phyloP scores from a whole-genome alignment of 1,140 invertebrate genomes.

The Diabrotica undecimpunctata region DNA sequence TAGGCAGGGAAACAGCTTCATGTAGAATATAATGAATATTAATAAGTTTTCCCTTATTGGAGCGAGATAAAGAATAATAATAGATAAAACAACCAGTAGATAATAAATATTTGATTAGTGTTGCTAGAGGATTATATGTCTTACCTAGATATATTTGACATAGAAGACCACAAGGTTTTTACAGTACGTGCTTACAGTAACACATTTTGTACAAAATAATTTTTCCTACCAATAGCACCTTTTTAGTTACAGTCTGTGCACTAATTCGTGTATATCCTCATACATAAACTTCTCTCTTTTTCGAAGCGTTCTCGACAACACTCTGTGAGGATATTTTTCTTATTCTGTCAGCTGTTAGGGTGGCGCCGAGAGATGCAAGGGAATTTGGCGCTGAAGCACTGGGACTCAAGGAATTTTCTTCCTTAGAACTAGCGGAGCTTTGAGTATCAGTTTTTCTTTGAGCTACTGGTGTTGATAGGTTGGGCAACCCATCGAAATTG shows the following conservation, averaged over 20 bases:
- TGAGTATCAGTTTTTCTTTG: neutral
- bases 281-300: slow-evolving; percentile 57
- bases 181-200: too few relatives aligned
- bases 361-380: slow-evolving; percentile 48
- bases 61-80: too few relatives aligned
- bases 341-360: slow-evolving; percentile 27
- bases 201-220: too few relatives aligned
- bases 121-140: too few relatives aligned
- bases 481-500: neutral
- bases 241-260: neutral
- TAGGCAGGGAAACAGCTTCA: too few relatives aligned
- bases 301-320: slow-evolving; percentile 43
- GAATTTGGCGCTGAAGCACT: slow-evolving; percentile 35
- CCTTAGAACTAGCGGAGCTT: neutral
- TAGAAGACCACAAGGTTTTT: too few relatives aligned
- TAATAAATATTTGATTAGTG: too few relatives aligned
- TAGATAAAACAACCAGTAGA: too few relatives aligned
- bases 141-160: too few relatives aligned
- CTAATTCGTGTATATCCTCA: slow-evolving; percentile 30
- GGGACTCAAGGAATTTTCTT: slow-evolving; percentile 17
- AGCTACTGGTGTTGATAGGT: slow-evolving; percentile 2
- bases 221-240: neutral
- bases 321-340: slow-evolving; percentile 45
- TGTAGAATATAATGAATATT: too few relatives aligned
- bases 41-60: too few relatives aligned